Conservation (phyloP, 1,140 invertebrate species). For the Plectrocnemia conspersa region DNA sequence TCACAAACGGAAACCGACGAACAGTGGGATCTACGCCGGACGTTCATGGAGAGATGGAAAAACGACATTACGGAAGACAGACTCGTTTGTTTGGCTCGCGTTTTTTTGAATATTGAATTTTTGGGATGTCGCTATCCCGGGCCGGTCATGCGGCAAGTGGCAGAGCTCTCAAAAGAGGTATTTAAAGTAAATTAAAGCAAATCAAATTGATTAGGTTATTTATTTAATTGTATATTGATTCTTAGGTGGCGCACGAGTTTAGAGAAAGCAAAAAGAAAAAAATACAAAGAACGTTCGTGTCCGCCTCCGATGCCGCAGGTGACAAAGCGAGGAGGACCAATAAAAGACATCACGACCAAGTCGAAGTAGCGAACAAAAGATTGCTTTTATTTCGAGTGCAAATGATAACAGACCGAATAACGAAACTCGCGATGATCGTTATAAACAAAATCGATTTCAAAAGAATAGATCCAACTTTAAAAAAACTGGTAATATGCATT, state of each 20-base stretch:
- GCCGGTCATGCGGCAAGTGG: slow-evolving; percentile 53
- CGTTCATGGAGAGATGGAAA: slow-evolving; percentile 68
- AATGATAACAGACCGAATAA: too few relatives aligned
- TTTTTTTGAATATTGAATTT: slow-evolving; percentile 78
- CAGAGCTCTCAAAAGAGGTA: slow-evolving; percentile 50
- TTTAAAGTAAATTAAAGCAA: neutral
- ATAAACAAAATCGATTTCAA: too few relatives aligned
- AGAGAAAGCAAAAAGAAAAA: slow-evolving; percentile 54
- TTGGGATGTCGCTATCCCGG: slow-evolving; percentile 72
- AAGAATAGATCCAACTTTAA: too few relatives aligned
- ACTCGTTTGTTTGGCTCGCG: slow-evolving; percentile 73
- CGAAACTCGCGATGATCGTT: too few relatives aligned
- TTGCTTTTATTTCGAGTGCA: too few relatives aligned
- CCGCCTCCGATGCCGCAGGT: slow-evolving; percentile 60
- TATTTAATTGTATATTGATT: slow-evolving; percentile 15
- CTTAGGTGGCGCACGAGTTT: slow-evolving; percentile 52
- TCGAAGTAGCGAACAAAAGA: neutral
- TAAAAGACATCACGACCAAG: slow-evolving; percentile 49
- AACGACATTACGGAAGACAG: slow-evolving; percentile 66
- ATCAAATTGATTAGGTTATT: neutral
- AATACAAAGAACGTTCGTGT: slow-evolving; percentile 60
- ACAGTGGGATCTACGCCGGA: slow-evolving; percentile 73
- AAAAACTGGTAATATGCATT: too few relatives aligned
- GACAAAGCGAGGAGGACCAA: slow-evolving; percentile 48
- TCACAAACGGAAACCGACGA: slow-evolving; percentile 70